Evolutionary conservation across 2,113 vertebrate species (phyloP), one percentile per base, ranked within the genome.

Genomic region (Heterotilapia buettikoferi): DNA sequence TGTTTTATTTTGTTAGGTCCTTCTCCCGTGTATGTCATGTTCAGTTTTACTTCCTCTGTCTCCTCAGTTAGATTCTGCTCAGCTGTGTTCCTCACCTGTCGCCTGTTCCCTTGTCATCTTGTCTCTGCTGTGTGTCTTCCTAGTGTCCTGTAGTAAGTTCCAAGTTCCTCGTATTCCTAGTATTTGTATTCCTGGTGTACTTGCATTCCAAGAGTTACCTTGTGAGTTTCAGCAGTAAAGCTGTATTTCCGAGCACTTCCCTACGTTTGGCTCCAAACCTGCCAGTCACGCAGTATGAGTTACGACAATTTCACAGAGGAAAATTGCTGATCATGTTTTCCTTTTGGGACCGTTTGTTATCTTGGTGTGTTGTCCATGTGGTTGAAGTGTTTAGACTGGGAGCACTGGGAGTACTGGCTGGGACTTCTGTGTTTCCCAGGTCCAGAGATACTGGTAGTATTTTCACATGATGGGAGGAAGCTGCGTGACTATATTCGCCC

Each of bases 321-420:
- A 45, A 24, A 40, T 0, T 73, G 66, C 66, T 73, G 13, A 16
- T 24, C 2, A 1, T 26, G 38, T 43, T 71, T 71, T 71, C 0
- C 0, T 66, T 21, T 71, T 1, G 0, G 12, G 12, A 14, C 36
- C 0, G 7, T 68, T 71, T 43, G 66, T 43, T 71, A 6, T 43
- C n/a, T 14, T 43, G 7, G 7, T 43, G 36, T 71, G 66, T 71
- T 26, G 38, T 26, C 5, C 38, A 4, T 71, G 36, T 71, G 38
- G 66, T 43, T 24, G 38, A 24, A 71, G 66, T 21, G 5, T 71
- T 63, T 63, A 33, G 59, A 18, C 16, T 43, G 66, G 66, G n/a
- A 43, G 5, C 38, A 14, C 36, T 13, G 6, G 36, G 36, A 24
- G 36, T 14, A 24, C 21, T 73, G 38, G 66, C 38, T 71, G 38